Base-by-base conservation (phyloP, 2,797 vertebrate genomes). In the Netta rufina region DNA sequence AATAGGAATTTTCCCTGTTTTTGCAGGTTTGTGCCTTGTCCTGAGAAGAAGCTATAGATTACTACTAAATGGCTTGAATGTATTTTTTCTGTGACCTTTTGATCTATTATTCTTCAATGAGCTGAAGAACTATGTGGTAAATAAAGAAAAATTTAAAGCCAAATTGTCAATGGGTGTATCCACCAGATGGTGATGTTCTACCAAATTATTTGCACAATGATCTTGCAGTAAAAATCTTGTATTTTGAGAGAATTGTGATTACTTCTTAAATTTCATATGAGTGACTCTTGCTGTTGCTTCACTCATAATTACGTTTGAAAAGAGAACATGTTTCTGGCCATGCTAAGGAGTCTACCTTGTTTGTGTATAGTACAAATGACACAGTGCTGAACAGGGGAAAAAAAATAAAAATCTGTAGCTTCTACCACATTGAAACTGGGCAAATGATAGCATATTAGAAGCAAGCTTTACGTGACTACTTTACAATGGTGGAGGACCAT, bases 131-230 rank as follows among this genome's bases (percentile, higher is more conserved):
- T 92, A 51, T 45, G 12, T 80, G 28, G 13, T 60, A 90, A 85
- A 91, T 90, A 80, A 74, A 72, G 32, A 77, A 56, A 83, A 95
- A 86, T 38, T 1, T 28, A 53, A 84, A 92, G 2, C 20, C 83
- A 89, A 93, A 89, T 77, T 87, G 57, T 89, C 91, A 51, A 53
- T 91, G 83, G 71, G 85, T 92, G 75, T 95, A 92, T 96, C 95
- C 95, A 96, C 83, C 94, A 96, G 95, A 96, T 96, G 95, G 95
- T 96, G 95, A 92, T 96, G 77, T 97, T 97, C 77, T 96, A 94
- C 93, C 90, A 90, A 93, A 92, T 92, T 93, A 94, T 89, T 96
- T 94, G 22, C 60, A 90, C 3, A 1, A 66, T 71, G 85, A 76
- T 94, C 71, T 93, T 95, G 73, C 90, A 87, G 65, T 82, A 84